Evolutionary conservation across 2,797 vertebrate species (phyloP), one percentile per base, ranked within the genome.

Genomic region (Acomys russatus): DNA sequence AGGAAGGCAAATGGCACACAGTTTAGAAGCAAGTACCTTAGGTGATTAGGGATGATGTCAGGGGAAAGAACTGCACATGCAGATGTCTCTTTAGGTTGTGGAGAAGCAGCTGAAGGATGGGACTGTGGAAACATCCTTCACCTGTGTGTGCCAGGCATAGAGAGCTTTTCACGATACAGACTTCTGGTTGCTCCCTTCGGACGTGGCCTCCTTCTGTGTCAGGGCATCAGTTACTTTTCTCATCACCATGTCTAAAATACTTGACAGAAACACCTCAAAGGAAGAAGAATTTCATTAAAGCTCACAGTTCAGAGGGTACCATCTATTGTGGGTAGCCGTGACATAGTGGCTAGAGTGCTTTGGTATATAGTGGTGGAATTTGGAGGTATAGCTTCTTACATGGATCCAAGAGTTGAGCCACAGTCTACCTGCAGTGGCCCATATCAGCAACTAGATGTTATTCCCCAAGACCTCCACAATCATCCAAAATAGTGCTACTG

Each of bases 1-100:
- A 94, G 54, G 82, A 96, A 96, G 91, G 96, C 73, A 96, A 87
- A 97, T 94, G 94, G 49, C 35, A 87, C 92, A 86, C 79, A 89
- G 80, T 94, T 96, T 80, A 88, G 92, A 96, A 63, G 93, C 18
- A 89, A 92, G 86, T 70, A 85, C 89, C 92, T 87, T 71, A 92
- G 90, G 92, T 95, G 93, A 96, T 94, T 90, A 96, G 83, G 74
- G 83, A 77, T 96, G 93, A 96, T 68, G 80, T 90, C 56, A 74
- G 92, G 93, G 70, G 61, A 61, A 91, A 96, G 92, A 95, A 83
- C 3, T 76, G 54, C 76, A 73, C 15, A 20, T 70, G 90, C 66
- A 82, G 95, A 85, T n/a, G 0, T 96, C 84, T 93, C 88, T 63
- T 95, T 18, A 38, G 49, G 68, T 33, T 61, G 44, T 51, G 25